Conservation (phyloP, 1,140 invertebrate genomes). For the Drosophila nasuta region DNA sequence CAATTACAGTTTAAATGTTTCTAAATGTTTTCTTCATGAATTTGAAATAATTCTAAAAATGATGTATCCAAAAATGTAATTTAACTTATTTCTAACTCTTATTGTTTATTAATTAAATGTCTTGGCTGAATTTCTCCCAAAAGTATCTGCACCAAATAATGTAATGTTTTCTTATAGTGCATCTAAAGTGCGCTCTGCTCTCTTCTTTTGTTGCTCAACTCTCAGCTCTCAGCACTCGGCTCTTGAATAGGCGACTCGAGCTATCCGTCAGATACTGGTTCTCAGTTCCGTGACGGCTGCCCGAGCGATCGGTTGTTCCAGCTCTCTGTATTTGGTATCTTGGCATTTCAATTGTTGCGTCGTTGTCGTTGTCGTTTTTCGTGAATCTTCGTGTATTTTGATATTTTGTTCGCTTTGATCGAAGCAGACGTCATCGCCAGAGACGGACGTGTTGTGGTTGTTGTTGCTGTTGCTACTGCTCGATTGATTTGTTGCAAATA, state of each 20-base stretch:
- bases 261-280: constrained; percentile 9
- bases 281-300: constrained; percentile 45
- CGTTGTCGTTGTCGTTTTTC: constrained; percentile 8
- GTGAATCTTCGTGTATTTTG: constrained; percentile 29
- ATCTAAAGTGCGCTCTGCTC: constrained; percentile 13
- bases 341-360: neutral
- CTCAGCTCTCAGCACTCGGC: constrained; percentile 6
- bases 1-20: no score
- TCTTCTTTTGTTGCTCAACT: neutral
- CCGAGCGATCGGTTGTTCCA: constrained; percentile 47
- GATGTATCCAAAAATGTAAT: neutral
- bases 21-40: no score
- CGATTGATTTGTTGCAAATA: constrained; percentile 67
- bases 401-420: constrained; percentile 52
- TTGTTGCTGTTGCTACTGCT: constrained; percentile 48
- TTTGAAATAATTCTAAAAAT: no score
- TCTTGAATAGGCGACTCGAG: neutral
- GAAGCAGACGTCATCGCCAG: constrained; percentile 71
- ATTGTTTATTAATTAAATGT: neutral
- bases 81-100: neutral
- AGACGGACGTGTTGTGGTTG: constrained; percentile 65
- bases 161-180: constrained; percentile 17
- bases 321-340: constrained; percentile 8
- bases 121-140: neutral
- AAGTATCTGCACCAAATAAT: neutral